A percentile compares a stretch with the other conserved stretches of the same genome.
Conservation (phyloP, 2,888 invertebrate genomes). For the Calameuta pallipes region DNA sequence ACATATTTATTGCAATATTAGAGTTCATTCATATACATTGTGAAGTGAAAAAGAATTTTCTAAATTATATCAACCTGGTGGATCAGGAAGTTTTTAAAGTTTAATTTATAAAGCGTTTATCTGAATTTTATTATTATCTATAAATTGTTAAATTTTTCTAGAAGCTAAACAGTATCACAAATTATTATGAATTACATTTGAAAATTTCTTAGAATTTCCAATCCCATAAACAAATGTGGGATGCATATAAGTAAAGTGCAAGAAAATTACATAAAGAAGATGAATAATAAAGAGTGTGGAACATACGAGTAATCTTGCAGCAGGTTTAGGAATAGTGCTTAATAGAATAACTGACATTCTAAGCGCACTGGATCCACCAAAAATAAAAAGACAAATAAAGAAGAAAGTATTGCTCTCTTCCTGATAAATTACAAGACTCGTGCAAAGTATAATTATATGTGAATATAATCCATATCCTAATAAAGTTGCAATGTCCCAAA, state of each 20-base stretch:
- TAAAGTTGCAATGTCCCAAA: slow-evolving; percentile 63
- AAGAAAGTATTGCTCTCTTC: slow-evolving; percentile 66
- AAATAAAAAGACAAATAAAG: slow-evolving; percentile 64
- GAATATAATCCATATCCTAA: slow-evolving; percentile 68
- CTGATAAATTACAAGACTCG: slow-evolving; percentile 64
- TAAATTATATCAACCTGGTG: background rate
- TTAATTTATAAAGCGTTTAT: background rate
- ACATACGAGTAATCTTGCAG: slow-evolving; percentile 67
- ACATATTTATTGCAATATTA: background rate
- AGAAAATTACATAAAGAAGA: slow-evolving; percentile 67
- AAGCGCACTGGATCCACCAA: slow-evolving; percentile 67
- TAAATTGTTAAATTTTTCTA: background rate
- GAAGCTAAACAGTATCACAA: slow-evolving; percentile 1
- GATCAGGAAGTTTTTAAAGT: background rate
- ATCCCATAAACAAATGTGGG: slow-evolving; percentile 60
- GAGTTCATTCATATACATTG: background rate
- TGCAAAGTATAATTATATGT: slow-evolving; percentile 64
- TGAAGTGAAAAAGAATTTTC: background rate
- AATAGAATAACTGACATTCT: slow-evolving; percentile 66
- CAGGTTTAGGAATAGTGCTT: slow-evolving; percentile 66
- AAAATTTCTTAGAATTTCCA: slow-evolving; percentile 6
- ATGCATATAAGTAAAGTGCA: slow-evolving; percentile 69
- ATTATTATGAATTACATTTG: slow-evolving; percentile 11
- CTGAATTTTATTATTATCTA: too few species aligned
- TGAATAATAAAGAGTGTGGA: slow-evolving; percentile 65